These are phyloP conservation scores for Charadrius vociferus DNA, from an alignment of 2,113 vertebrate species.

Conservation along the genomic window DNA sequence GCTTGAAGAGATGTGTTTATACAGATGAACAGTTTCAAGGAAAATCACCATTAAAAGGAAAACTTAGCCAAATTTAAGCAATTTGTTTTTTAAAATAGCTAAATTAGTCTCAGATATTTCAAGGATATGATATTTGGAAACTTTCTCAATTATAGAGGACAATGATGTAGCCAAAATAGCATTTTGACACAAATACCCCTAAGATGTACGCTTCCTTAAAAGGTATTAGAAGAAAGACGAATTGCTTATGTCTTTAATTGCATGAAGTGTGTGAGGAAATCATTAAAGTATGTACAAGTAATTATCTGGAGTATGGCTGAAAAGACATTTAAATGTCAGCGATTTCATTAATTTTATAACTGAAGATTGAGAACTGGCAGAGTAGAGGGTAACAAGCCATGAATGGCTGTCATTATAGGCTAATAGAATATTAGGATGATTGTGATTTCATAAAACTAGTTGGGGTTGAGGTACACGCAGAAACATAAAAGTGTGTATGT, in stretches of 20 bases:
- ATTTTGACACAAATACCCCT: neutral
- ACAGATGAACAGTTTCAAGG: neutral
- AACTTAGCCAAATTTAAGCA: neutral
- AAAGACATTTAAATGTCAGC: neutral
- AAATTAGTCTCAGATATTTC: neutral
- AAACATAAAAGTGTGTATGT: neutral
- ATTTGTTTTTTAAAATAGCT: neutral
- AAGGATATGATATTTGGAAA: neutral
- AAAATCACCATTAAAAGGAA: neutral
- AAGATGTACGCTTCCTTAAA: neutral
- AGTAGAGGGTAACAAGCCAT: neutral
- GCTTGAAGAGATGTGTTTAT: neutral
- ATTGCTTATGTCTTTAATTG: neutral
- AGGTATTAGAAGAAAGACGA: neutral
- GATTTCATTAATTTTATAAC: neutral
- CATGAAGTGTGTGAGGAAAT: neutral
- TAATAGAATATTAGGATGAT: neutral
- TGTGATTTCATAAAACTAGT: neutral
- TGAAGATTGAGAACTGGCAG: neutral
- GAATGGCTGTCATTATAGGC: neutral
- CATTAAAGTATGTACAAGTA: neutral
- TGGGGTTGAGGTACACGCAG: neutral
- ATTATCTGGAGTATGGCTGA: neutral
- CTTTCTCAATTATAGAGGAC: neutral
- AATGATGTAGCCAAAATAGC: neutral